Evolutionary conservation across 2,113 vertebrate genomes (phyloP).

Genomic region (Eretmochelys imbricata): DNA sequence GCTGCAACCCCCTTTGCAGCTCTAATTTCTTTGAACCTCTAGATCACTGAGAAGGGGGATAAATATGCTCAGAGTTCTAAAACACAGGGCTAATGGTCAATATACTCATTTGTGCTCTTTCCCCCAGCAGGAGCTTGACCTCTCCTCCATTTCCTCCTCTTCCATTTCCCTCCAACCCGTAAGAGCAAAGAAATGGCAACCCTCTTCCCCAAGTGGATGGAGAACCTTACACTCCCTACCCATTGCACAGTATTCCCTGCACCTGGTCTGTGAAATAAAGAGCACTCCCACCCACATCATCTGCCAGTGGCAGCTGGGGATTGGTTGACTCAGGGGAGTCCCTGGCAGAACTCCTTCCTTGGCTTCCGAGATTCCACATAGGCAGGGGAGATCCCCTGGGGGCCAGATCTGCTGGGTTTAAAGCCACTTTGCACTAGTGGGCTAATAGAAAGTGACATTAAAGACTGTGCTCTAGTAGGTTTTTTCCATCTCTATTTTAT

Average conservation of each 20-base stretch:
- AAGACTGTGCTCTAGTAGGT: not conserved
- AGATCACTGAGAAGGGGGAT: not conserved
- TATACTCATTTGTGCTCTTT: not conserved
- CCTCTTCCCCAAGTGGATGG: not conserved
- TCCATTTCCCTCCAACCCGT: not conserved
- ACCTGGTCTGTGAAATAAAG: not conserved
- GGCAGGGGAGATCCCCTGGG: not conserved
- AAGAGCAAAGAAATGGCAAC: not conserved
- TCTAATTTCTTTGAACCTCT: too few relatives aligned
- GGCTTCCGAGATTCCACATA: not conserved
- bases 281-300: not conserved
- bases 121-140: not conserved
- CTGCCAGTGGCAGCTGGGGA: not conserved
- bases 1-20: too few relatives aligned
- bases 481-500: not conserved
- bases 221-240: not conserved
- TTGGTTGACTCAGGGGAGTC: not conserved
- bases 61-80: not conserved
- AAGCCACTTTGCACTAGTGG: not conserved
- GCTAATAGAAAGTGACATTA: not conserved
- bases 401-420: not conserved
- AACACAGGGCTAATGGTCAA: not conserved
- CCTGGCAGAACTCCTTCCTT: not conserved
- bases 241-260: not conserved
- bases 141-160: not conserved